Evolutionary conservation across 2,888 invertebrate species (phyloP).

Genomic region (Eupithecia dodoneata): DNA sequence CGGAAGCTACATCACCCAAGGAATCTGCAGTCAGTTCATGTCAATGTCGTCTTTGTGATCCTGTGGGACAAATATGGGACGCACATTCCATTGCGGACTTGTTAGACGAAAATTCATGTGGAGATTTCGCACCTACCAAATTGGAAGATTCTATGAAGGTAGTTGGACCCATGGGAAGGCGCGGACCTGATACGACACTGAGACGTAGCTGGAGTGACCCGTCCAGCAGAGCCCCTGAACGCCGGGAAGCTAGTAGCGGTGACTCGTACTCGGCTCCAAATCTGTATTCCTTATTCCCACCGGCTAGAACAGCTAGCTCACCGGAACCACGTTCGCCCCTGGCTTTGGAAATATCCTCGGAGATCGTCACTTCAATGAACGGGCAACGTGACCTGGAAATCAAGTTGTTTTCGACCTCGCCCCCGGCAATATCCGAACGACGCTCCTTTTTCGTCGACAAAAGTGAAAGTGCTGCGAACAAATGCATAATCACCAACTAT

Average conservation of each 20-base stretch:
- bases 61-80: constrained; percentile 90
- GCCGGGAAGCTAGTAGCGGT: constrained; percentile 65
- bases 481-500: constrained; percentile 68
- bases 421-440: constrained; percentile 76
- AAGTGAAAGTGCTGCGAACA: constrained; percentile 80
- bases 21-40: constrained; percentile 83
- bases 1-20: constrained; percentile 74
- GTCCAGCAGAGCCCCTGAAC: constrained; percentile 76
- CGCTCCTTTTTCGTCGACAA: constrained; percentile 80
- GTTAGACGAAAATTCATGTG: constrained; percentile 78
- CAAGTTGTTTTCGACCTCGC: constrained; percentile 88
- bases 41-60: constrained; percentile 91
- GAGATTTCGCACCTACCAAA: constrained; percentile 78
- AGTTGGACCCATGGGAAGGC: constrained; percentile 73
- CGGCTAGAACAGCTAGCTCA: constrained; percentile 70
- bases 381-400: constrained; percentile 92
- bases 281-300: constrained; percentile 79
- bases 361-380: constrained; percentile 90
- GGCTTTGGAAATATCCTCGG: constrained; percentile 88
- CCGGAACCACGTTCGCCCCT: constrained; percentile 76
- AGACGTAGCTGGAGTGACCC: constrained; percentile 87
- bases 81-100: constrained; percentile 85
- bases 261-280: constrained; percentile 76
- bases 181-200: constrained; percentile 74
- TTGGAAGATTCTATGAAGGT: constrained; percentile 81